Evolutionary conservation across 1,140 invertebrate genomes (phyloP).

Genomic region (Charaxes varanes): DNA sequence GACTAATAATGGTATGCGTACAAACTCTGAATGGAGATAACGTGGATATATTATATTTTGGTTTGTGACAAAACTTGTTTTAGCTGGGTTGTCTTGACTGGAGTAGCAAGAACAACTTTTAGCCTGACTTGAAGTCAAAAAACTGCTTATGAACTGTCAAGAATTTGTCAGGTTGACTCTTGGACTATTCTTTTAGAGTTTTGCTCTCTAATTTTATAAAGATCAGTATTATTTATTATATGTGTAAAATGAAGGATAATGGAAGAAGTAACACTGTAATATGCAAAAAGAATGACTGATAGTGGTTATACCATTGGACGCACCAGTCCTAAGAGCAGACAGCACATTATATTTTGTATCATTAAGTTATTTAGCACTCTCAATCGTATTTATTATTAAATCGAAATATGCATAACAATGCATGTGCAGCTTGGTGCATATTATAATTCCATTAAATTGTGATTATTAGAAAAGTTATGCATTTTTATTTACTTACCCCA

Average conservation of each 20-base stretch:
- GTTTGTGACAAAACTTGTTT: conserved; percentile 1
- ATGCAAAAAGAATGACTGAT: too few species aligned
- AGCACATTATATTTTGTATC: conserved; percentile 33
- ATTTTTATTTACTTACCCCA: conserved; percentile 19
- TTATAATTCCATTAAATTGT: conserved; percentile 70
- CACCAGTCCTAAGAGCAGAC: conserved; percentile 60
- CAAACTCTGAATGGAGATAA: too few species aligned
- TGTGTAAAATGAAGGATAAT: conserved; percentile 3
- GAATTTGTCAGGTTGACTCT: too few species aligned
- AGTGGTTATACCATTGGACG: conserved; percentile 26
- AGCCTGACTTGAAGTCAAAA: conserved; percentile 8
- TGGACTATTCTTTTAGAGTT: too few species aligned
- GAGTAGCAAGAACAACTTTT: conserved; percentile 23
- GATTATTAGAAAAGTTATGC: conserved; percentile 48
- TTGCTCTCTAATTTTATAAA: conserved; percentile 11
- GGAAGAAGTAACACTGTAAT: too few species aligned
- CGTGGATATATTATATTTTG: background rate
- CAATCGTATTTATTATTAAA: conserved; percentile 62
- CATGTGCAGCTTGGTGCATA: conserved; percentile 57
- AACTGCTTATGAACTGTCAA: conserved; percentile 5
- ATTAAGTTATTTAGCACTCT: conserved; percentile 65
- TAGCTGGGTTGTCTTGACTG: conserved; percentile 25
- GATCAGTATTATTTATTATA: conserved; percentile 14
- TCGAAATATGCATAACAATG: conserved; percentile 47
- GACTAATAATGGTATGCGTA: too few species aligned